phyloP scores from a whole-genome alignment of 2,797 vertebrate species.

The Squalus acanthias region DNA sequence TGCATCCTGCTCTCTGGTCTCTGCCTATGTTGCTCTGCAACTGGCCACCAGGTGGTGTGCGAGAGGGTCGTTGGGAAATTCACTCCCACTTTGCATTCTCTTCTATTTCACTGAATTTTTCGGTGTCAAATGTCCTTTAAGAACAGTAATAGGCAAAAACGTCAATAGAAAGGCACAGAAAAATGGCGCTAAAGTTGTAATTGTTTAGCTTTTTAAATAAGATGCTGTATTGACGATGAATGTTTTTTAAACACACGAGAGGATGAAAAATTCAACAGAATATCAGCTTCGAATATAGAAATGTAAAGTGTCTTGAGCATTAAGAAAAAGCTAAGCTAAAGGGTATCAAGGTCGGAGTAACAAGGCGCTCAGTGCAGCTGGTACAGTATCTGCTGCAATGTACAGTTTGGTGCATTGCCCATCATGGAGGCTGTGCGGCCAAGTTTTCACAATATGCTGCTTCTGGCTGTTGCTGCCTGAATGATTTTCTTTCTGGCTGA shows the following conservation, averaged over 20 bases:
- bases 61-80: neutral
- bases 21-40: neutral
- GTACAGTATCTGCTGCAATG: neutral
- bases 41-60: neutral
- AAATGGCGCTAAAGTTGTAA: neutral
- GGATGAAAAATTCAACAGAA: neutral
- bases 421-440: neutral
- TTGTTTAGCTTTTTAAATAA: neutral
- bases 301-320: neutral
- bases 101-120: neutral
- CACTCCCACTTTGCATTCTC: neutral
- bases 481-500: neutral
- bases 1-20: neutral
- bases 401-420: neutral
- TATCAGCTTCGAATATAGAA: neutral
- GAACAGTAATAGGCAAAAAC: neutral
- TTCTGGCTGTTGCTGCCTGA: neutral
- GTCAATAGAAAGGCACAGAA: neutral
- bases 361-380: neutral
- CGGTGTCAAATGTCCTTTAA: neutral
- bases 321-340: neutral
- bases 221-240: too few species aligned
- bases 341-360: neutral
- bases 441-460: neutral
- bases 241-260: neutral